phyloP scores from a whole-genome alignment of 2,888 invertebrate genomes.

The Cryptocephalus primarius region DNA sequence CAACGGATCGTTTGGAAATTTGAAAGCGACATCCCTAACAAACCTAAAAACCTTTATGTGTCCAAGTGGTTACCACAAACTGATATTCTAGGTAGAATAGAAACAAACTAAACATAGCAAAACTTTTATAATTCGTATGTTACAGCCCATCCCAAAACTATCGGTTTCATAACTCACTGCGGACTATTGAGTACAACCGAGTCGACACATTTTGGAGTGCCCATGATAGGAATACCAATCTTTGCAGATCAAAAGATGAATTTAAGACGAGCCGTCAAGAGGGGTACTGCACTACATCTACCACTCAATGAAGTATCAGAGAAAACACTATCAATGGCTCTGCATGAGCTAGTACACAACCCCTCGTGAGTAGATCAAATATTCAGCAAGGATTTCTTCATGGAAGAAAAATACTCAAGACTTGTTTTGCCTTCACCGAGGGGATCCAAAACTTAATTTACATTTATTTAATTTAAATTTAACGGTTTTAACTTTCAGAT shows the following conservation, averaged over 20 bases:
- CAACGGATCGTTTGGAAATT: conserved; percentile 38
- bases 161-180: conserved; percentile 6
- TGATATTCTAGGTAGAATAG: conserved; percentile 2
- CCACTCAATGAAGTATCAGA: conserved; percentile 1
- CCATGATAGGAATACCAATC: conserved; percentile 4
- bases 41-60: conserved; percentile 25
- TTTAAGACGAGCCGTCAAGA: not conserved
- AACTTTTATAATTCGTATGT: too few species aligned
- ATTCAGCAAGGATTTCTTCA: too few species aligned
- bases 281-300: conserved; percentile 3
- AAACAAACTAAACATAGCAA: not conserved
- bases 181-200: conserved; percentile 4
- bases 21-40: conserved; percentile 26
- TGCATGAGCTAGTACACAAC: conserved; percentile 5
- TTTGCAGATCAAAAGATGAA: conserved; percentile 6
- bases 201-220: conserved; percentile 3
- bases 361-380: conserved; percentile 1
- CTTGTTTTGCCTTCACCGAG: too few species aligned
- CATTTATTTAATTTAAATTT: too few species aligned
- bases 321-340: not conserved
- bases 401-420: too few species aligned
- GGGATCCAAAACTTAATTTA: too few species aligned
- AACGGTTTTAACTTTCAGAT: conserved; percentile 6
- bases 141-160: conserved; percentile 5
- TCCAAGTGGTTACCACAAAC: not conserved